Base-by-base conservation (phyloP, 2,888 invertebrate genomes). In the Eupithecia centaureata region DNA sequence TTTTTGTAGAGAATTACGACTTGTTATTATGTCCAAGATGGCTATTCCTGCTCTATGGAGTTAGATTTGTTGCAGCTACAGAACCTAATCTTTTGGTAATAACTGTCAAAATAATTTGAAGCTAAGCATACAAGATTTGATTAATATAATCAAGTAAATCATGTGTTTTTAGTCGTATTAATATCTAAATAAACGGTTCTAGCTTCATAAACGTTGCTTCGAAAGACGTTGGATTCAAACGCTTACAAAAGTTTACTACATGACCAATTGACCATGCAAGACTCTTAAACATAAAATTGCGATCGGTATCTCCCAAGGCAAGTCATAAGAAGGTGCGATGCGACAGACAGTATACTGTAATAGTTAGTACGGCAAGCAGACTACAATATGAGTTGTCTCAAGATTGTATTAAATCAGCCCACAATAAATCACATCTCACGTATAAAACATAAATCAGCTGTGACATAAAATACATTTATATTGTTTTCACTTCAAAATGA, bases 381-480 rank as follows among this genome's bases (percentile, higher is more conserved):
- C 54, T 56, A 67, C 66, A 66, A 63, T 66, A 66, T 66, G 78
- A 73, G 77, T 76, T 76, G 82, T 79, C 73, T 79, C 83, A 86
- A 88, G 86, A 86, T 87, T 88, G 86, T 91, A 87, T 88, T 86
- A 87, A 88, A 87, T 86, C 86, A 82, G 84, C 77, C 80, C 76
- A 81, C 80, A 82, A 87, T 93, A 92, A 91, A 92, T 93, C 91
- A 91, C 88, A 88, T 82, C 85, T 87, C 86, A 86, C 91, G 89
- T 89, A 90, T 90, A 91, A 92, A 91, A 85, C 86, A 91, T 93
- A 93, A 92, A 92, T 92, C 92, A 92, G 82, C 73, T 73, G 82
- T 83, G 88, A 87, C 91, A 88, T 88, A 91, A 91, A 92, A 90
- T 85, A 91, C 89, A 89, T 91, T 91, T 90, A 90, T 91, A 91